Conservation (phyloP, 2,888 invertebrate species). For the Chrysopilus asiliformis region DNA sequence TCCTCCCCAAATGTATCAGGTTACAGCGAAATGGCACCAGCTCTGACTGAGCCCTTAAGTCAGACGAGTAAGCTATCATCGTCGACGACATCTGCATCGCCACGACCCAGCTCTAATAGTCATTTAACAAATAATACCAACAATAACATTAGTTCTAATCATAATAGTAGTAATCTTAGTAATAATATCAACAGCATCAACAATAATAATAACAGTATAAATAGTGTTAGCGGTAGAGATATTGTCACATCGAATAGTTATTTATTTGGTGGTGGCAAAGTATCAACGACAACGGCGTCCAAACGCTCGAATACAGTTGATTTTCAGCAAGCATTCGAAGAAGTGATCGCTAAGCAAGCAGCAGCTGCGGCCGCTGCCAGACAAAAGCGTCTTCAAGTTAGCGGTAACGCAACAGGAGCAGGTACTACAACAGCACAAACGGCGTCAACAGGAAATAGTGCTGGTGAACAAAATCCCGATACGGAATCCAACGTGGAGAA, state of each 20-base stretch:
- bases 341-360: constrained; percentile 16
- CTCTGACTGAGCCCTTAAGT: constrained; percentile 63
- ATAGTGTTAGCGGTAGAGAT: neutral
- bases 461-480: neutral
- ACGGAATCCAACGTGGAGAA: neutral
- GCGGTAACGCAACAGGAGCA: too few relatives aligned
- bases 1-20: constrained; percentile 18
- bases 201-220: constrained; percentile 13
- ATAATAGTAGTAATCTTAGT: constrained; percentile 3
- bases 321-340: constrained; percentile 19
- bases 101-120: constrained; percentile 17
- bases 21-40: constrained; percentile 67
- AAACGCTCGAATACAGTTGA: constrained; percentile 12
- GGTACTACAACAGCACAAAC: neutral
- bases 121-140: constrained; percentile 11
- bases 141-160: constrained; percentile 7
- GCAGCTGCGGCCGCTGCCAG: constrained; percentile 9
- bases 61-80: constrained; percentile 33
- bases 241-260: constrained; percentile 7
- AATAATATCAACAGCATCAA: constrained; percentile 6
- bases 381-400: too few relatives aligned
- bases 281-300: constrained; percentile 1
- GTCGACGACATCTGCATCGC: constrained; percentile 34
- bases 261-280: constrained; percentile 21
- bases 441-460: neutral